These are phyloP conservation scores for Megathymus violae DNA, from an alignment of 1,140 invertebrate species.

Conservation along the genomic window DNA sequence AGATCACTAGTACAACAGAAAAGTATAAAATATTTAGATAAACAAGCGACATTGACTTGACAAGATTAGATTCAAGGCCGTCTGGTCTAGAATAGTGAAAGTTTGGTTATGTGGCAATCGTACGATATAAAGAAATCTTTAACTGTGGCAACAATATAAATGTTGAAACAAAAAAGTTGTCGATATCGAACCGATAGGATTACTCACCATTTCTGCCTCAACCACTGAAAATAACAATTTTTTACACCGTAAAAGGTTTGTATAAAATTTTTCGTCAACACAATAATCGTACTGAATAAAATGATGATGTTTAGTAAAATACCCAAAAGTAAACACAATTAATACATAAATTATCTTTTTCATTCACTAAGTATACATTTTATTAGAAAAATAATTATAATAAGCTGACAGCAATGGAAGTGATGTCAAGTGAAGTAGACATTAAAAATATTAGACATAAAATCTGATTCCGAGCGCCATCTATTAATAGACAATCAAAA, in stretches of 20 bases:
- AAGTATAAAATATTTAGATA: conserved; percentile 56
- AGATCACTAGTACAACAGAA: conserved; percentile 15
- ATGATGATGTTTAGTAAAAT: conserved; percentile 1
- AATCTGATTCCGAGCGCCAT: conserved; percentile 35
- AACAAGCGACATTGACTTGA: conserved; percentile 77
- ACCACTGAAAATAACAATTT: conserved; percentile 57
- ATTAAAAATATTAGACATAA: conserved; percentile 32
- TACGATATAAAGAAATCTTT: conserved; percentile 14
- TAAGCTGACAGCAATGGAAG: conserved; percentile 53
- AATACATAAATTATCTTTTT: conserved; percentile 6
- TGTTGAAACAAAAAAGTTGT: no score
- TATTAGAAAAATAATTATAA: conserved; percentile 53
- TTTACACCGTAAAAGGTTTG: conserved; percentile 37
- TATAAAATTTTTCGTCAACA: conserved; percentile 47
- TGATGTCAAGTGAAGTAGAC: conserved; percentile 41
- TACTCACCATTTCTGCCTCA: conserved; percentile 61
- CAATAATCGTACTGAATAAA: conserved; percentile 9
- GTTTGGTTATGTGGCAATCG: conserved; percentile 71
- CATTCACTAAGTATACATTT: conserved; percentile 24
- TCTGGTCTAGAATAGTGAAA: conserved; percentile 68
- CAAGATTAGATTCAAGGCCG: conserved; percentile 82
- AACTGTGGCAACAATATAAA: not conserved
- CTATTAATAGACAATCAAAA: conserved; percentile 26
- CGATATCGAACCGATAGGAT: no score
- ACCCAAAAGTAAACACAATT: conserved; percentile 6